Percentiles rank a stretch among this genome's conserved stretches.
Evolutionary conservation across 92 coral and sea anemone species (phyloP).

Genomic region (Porites evermanni): DNA sequence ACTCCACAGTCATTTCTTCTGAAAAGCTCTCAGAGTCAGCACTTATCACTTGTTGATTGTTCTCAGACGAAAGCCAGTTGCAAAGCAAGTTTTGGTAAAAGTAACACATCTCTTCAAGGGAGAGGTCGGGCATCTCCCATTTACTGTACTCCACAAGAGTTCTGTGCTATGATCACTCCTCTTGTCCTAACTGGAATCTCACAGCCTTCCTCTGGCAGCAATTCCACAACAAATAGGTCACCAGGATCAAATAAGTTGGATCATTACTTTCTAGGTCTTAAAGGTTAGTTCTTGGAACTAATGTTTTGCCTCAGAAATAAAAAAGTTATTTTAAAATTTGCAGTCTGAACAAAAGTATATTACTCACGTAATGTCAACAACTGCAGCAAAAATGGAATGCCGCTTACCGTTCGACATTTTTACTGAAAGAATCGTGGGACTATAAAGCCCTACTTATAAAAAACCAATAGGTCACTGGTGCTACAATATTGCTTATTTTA

Average conservation of each 20-base stretch:
- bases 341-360: too few relatives aligned
- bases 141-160: slow-evolving; percentile 13
- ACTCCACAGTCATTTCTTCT: slow-evolving; percentile 1
- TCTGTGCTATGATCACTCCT: slow-evolving; percentile 11
- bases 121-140: not conserved
- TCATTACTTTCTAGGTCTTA: not conserved
- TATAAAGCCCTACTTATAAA: too few relatives aligned
- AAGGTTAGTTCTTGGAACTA: not conserved
- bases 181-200: slow-evolving; percentile 1
- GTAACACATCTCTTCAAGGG: not conserved
- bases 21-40: slow-evolving; percentile 8
- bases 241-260: not conserved
- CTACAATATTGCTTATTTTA: too few relatives aligned
- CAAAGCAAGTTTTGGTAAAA: not conserved
- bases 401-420: too few relatives aligned
- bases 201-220: not conserved
- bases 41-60: not conserved
- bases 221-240: not conserved
- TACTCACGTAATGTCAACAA: too few relatives aligned
- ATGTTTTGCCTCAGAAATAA: too few relatives aligned
- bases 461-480: too few relatives aligned
- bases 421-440: too few relatives aligned
- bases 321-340: too few relatives aligned
- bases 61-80: not conserved
- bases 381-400: too few relatives aligned